Evolutionary conservation across 2,888 invertebrate genomes (phyloP).

Genomic region (Tuta absoluta): DNA sequence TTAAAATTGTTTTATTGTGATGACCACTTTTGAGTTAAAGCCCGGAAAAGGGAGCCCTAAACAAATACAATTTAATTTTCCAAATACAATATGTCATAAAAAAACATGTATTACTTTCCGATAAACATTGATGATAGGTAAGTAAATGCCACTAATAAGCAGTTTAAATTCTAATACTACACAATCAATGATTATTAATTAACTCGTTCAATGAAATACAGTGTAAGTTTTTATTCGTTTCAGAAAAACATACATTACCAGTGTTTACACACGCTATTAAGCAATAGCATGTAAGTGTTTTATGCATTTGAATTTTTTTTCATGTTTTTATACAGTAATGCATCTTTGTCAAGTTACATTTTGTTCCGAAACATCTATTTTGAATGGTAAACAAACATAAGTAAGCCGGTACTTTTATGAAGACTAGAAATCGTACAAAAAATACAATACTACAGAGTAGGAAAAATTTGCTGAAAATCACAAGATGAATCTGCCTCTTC

Average conservation of each 20-base stretch:
- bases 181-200: neutral
- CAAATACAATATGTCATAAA: neutral
- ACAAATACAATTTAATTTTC: no score
- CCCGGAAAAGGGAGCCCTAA: no score
- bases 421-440: no score
- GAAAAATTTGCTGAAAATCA: no score
- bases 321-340: neutral
- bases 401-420: neutral
- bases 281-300: slow-evolving; percentile 1
- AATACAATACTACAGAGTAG: no score
- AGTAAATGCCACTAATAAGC: neutral
- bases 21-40: no score
- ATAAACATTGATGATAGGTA: neutral
- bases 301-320: neutral
- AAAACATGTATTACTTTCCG: neutral
- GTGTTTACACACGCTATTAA: slow-evolving; percentile 15
- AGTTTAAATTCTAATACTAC: neutral
- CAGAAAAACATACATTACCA: slow-evolving; percentile 3
- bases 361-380: neutral
- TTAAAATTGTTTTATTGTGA: no score
- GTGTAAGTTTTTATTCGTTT: neutral
- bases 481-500: no score
- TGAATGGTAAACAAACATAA: neutral
- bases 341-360: neutral
- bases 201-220: neutral